Percentiles rank a stretch among this genome's conserved stretches.
Conservation (phyloP, 2,888 invertebrate genomes). For the Brachyptera risi region DNA sequence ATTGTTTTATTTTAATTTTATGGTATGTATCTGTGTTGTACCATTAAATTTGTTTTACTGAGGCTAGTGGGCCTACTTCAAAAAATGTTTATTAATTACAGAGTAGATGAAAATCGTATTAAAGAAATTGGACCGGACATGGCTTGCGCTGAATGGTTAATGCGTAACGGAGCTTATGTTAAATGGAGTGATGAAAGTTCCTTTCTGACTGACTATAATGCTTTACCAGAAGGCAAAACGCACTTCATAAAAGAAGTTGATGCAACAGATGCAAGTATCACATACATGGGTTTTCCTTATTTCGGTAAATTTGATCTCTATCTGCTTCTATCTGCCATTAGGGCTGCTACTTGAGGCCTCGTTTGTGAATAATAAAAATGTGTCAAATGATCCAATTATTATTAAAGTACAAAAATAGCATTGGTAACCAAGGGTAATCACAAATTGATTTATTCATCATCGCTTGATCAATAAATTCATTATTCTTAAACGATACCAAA, state of each 20-base stretch:
- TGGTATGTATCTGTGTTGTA: no score
- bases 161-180: slow-evolving; percentile 83
- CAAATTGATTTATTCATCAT: not conserved
- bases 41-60: no score
- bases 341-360: no score
- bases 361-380: no score
- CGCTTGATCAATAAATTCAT: not conserved
- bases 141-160: slow-evolving; percentile 92
- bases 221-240: slow-evolving; percentile 52
- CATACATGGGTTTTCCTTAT: slow-evolving; percentile 79
- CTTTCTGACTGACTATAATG: slow-evolving; percentile 68
- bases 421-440: not conserved
- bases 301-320: slow-evolving; percentile 66
- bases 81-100: slow-evolving; percentile 36
- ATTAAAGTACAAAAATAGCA: not conserved
- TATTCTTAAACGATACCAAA: no score
- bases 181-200: slow-evolving; percentile 58
- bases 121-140: slow-evolving; percentile 78
- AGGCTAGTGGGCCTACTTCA: no score
- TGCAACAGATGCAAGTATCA: slow-evolving; percentile 75
- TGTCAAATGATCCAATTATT: no score
- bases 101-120: slow-evolving; percentile 63
- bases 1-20: no score
- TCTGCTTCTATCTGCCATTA: no score
- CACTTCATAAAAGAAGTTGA: slow-evolving; percentile 66